These are phyloP conservation scores for Penaeus monodon DNA, from an alignment of 2,888 invertebrate species.

Conservation along the genomic window DNA sequence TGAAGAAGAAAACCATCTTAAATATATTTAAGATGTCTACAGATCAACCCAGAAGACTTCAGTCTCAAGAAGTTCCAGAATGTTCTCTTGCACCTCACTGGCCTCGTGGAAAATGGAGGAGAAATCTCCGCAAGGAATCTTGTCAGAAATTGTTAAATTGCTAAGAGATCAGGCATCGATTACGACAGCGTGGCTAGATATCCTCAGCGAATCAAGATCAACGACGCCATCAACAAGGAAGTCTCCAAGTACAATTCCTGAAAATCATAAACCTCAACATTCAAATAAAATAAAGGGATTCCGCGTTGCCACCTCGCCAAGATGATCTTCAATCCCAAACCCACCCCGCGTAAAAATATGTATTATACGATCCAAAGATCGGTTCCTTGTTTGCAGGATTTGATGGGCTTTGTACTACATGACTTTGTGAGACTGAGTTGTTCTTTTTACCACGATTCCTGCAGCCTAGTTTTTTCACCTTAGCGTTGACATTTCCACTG, in stretches of 20 bases:
- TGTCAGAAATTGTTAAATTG: neutral
- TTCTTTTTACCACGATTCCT: neutral
- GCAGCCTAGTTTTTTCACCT: neutral
- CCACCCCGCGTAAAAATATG: neutral
- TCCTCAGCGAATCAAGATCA: neutral
- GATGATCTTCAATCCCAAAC: neutral
- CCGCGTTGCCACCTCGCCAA: slow-evolving; percentile 8
- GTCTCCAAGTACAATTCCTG: slow-evolving; percentile 3
- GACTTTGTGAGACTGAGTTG: neutral
- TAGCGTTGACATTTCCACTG: neutral
- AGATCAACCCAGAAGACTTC: neutral
- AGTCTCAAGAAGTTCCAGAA: neutral
- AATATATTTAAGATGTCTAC: neutral
- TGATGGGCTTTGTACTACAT: neutral
- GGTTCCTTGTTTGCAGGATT: slow-evolving; percentile 4
- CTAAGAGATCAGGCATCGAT: neutral
- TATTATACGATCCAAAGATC: neutral
- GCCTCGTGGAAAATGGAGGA: neutral
- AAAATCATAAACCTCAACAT: neutral
- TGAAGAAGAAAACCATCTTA: neutral
- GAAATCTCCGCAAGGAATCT: neutral
- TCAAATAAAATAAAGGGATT: neutral
- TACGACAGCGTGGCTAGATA: neutral
- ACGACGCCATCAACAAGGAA: neutral
- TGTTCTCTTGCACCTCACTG: neutral